Base-by-base conservation (phyloP, 2,888 invertebrate species). In the Athripsodes cinereus region DNA sequence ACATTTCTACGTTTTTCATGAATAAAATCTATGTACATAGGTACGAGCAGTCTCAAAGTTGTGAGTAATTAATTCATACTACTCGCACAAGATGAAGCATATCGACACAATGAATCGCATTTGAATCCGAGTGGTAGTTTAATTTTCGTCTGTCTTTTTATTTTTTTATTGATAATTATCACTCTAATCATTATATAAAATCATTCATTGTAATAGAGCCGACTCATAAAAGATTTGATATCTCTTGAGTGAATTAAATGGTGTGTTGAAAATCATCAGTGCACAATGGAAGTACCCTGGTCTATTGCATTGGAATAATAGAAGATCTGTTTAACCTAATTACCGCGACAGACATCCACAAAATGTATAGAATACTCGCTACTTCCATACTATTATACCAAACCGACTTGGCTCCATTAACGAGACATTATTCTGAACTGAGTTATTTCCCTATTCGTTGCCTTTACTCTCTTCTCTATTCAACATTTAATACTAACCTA, bases 301-400 rank as follows among this genome's bases (percentile, higher is more conserved):
- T 50, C 22, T 35, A 55, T 55, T 55, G 55, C 58, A 62, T 55
- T 59, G 59, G 53, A 52, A 40, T 44, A 62, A 62, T 56, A 59
- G 55, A 61, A 50, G 62, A 58, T 50, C 58, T 58, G 58, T 62
- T 62, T 60, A 62, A 62, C 60, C 62, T 62, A 62, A 62, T 62
- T 62, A 62, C 60, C 56, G 53, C 40, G 54, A 52, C 60, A 61
- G 60, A 54, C 57, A 54, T 53, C 47, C 47, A 20, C 47, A 3
- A 40, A 40, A 40, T 16, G 13, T 40, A 16, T 40, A 40, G n/a
- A 40, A 10, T 6, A 26, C 10, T 6, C 26, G 3, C 26, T n/a
- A n/a, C n/a, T n/a, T n/a, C n/a, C n/a, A n/a, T n/a, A n/a, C n/a
- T n/a, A n/a, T n/a, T n/a, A n/a, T n/a, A n/a, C 3, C 26, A 6